These are phyloP conservation scores for Drosophila barbarae DNA, from an alignment of 2,888 invertebrate species.

Conservation along the genomic window DNA sequence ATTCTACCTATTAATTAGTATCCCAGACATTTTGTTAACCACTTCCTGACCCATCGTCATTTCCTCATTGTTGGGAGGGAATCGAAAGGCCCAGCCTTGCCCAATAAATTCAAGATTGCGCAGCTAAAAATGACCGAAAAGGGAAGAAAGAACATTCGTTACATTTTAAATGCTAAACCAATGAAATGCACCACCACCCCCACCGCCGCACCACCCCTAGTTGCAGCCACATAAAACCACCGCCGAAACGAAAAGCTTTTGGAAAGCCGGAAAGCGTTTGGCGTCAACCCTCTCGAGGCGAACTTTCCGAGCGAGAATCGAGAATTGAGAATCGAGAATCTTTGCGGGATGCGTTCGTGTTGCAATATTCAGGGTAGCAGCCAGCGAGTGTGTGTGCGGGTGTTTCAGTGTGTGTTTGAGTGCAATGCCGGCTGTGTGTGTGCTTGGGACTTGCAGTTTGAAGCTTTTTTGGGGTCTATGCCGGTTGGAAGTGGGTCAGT, in stretches of 20 bases:
- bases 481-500: constrained; percentile 76
- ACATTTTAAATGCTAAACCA: constrained; percentile 18
- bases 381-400: constrained; percentile 12
- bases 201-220: constrained; percentile 17
- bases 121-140: constrained; percentile 29
- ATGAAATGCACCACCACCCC: constrained; percentile 10
- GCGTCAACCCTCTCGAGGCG: constrained; percentile 47
- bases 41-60: not conserved
- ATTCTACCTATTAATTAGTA: no score
- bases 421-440: constrained; percentile 30
- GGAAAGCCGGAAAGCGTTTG: constrained; percentile 47
- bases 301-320: constrained; percentile 51
- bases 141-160: constrained; percentile 5
- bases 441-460: constrained; percentile 32
- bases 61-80: constrained; percentile 11
- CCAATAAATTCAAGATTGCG: constrained; percentile 71
- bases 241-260: constrained; percentile 31
- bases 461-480: constrained; percentile 61
- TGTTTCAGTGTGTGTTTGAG: constrained; percentile 18
- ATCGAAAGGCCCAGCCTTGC: constrained; percentile 54
- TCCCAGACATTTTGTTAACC: not conserved
- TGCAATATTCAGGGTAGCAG: constrained; percentile 25
- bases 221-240: constrained; percentile 27
- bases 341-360: constrained; percentile 39
- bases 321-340: constrained; percentile 15